Evolutionary conservation across 2,113 vertebrate genomes (phyloP).

Genomic region (Circaetus cinerascens): DNA sequence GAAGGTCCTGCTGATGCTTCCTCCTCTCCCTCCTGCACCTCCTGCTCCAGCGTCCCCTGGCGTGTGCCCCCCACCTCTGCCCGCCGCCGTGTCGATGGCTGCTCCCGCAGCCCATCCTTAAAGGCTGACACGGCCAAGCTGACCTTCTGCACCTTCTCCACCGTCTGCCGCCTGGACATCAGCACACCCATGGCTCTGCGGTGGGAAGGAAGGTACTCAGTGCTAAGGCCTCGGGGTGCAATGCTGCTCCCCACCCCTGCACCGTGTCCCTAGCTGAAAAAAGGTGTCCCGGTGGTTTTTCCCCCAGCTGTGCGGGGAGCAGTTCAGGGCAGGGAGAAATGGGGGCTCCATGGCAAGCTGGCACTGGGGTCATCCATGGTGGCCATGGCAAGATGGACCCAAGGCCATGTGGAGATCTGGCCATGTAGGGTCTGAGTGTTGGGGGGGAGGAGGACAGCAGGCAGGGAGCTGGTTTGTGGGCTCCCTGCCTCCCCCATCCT

Average conservation of each 20-base stretch:
- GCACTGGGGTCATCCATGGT: fast-evolving
- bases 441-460: background rate
- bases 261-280: background rate
- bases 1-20: constrained; percentile 50
- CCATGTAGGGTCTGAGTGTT: background rate
- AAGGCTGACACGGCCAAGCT: constrained; percentile 92
- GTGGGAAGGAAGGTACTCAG: background rate
- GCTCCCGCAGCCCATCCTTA: constrained; percentile 87
- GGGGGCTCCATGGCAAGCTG: background rate
- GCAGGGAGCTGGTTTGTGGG: background rate
- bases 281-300: fast-evolving
- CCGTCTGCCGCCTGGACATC: constrained; percentile 96
- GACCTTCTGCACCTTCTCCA: constrained; percentile 97
- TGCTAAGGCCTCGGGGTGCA: too few relatives aligned
- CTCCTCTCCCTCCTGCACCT: constrained; percentile 70
- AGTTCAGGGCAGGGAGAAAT: background rate
- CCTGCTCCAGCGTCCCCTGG: constrained; percentile 69
- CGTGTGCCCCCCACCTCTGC: constrained; percentile 38
- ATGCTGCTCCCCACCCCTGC: background rate
- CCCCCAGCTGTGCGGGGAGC: fast-evolving
- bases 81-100: constrained; percentile 60
- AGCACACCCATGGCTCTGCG: constrained; percentile 90
- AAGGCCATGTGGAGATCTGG: background rate
- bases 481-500: background rate
- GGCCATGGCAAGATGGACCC: background rate